These are phyloP conservation scores for Podocnemis expansa DNA, from an alignment of 2,113 vertebrate genomes.

Conservation along the genomic window DNA sequence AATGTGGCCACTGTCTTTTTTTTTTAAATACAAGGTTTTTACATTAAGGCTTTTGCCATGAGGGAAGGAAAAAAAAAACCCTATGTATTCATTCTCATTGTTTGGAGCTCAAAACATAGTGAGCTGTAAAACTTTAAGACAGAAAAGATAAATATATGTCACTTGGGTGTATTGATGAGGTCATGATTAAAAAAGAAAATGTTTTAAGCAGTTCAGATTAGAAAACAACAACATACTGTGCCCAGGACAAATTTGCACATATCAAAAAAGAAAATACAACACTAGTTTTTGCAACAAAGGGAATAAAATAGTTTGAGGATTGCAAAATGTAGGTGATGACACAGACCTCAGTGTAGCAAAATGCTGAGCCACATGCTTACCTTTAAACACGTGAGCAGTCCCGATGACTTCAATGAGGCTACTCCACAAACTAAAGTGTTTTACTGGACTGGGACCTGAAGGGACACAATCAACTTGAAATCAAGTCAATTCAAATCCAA, in stretches of 20 bases:
- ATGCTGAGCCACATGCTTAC: not conserved
- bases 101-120: not conserved
- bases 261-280: not conserved
- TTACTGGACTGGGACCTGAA: not conserved
- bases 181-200: not conserved
- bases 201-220: not conserved
- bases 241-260: slow-evolving; percentile 28
- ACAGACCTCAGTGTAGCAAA: not conserved
- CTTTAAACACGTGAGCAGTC: slow-evolving; percentile 35
- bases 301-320: not conserved
- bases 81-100: not conserved
- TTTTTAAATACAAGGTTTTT: not conserved
- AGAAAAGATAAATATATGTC: not conserved
- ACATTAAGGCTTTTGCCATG: not conserved
- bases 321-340: not conserved
- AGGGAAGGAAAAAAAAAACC: not conserved
- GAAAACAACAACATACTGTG: slow-evolving; percentile 6
- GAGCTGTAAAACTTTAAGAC: not conserved
- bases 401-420: not conserved
- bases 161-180: not conserved
- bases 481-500: slow-evolving; percentile 25
- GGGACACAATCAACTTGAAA: not conserved
- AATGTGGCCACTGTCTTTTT: not conserved
- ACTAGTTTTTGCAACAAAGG: not conserved
- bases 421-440: not conserved